Percentiles rank a stretch among this genome's conserved stretches.
These are phyloP conservation scores for Calidris pugnax DNA, from an alignment of 2,113 vertebrate genomes.

Conservation along the genomic window DNA sequence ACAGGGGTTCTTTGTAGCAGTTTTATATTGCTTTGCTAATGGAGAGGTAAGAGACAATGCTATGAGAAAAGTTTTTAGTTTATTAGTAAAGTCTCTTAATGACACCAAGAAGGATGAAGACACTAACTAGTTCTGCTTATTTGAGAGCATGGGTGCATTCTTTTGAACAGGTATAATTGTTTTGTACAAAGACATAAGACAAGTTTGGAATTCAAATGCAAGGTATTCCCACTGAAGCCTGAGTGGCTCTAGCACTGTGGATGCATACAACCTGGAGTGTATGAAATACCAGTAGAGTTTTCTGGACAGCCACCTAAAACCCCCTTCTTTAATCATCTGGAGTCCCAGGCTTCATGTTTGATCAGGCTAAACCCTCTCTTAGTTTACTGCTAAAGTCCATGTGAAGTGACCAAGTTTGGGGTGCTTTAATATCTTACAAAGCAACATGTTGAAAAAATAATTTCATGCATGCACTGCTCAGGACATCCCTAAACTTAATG, in stretches of 20 bases:
- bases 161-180: not conserved
- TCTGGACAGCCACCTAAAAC: not conserved
- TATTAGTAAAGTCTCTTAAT: not conserved
- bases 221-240: not conserved
- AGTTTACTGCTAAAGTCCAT: not conserved
- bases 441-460: not conserved
- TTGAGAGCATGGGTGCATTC: fast-evolving
- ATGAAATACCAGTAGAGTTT: not conserved
- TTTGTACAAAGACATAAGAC: not conserved
- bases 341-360: not conserved
- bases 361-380: not conserved
- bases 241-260: not conserved
- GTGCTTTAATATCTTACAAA: not conserved
- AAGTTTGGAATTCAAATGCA: not conserved
- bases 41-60: conserved; percentile 85
- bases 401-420: not conserved
- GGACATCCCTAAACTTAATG: not conserved
- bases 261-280: not conserved
- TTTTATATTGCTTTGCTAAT: conserved; percentile 93
- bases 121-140: not conserved
- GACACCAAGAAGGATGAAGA: not conserved
- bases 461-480: not conserved
- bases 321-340: not conserved
- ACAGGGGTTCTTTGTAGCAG: conserved; percentile 90
- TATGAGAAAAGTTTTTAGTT: not conserved